A percentile compares a stretch with the other conserved stretches of the same genome.
These are phyloP conservation scores for Triplophysa bombifrons DNA, from an alignment of 2,797 vertebrate genomes.

Conservation along the genomic window DNA sequence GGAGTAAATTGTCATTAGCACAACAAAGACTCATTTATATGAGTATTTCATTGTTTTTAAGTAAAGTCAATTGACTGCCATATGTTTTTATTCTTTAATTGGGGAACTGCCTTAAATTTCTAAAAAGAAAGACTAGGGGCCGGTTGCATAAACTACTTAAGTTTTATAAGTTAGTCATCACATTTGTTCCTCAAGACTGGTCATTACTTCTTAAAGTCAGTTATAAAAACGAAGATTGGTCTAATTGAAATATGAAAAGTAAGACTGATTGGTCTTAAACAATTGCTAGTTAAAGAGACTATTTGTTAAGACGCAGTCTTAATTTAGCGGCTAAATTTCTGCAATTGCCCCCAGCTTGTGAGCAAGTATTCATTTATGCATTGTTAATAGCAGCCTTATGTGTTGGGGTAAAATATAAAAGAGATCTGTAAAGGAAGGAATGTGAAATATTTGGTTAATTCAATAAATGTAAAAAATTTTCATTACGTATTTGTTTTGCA, in stretches of 20 bases:
- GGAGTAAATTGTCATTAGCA: constrained; percentile 78
- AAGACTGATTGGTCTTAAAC: constrained; percentile 30
- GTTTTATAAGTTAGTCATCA: no score
- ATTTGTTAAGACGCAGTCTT: no score
- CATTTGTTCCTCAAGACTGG: no score
- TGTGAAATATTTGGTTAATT: constrained; percentile 65
- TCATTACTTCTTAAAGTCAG: no score
- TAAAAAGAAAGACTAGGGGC: constrained; percentile 60
- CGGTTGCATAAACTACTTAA: no score
- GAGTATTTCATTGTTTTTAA: constrained; percentile 9
- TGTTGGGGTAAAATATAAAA: constrained; percentile 46
- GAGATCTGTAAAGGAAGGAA: constrained; percentile 6
- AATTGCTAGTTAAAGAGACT: constrained; percentile 7
- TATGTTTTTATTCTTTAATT: constrained; percentile 73
- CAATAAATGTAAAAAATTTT: constrained; percentile 66
- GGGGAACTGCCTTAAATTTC: constrained; percentile 81
- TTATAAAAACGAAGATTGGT: no score
- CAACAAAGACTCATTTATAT: constrained; percentile 70
- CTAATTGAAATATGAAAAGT: no score
- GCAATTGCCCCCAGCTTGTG: constrained; percentile 7
- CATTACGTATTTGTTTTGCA: constrained; percentile 26
- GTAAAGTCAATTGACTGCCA: constrained; percentile 26
- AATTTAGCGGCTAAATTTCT: no score
- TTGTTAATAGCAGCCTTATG: constrained; percentile 54
- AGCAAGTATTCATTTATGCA: constrained; percentile 50